Evolutionary conservation across 2,888 invertebrate genomes (phyloP), one percentile per base, ranked within the genome.

Genomic region (Cephus runcator): DNA sequence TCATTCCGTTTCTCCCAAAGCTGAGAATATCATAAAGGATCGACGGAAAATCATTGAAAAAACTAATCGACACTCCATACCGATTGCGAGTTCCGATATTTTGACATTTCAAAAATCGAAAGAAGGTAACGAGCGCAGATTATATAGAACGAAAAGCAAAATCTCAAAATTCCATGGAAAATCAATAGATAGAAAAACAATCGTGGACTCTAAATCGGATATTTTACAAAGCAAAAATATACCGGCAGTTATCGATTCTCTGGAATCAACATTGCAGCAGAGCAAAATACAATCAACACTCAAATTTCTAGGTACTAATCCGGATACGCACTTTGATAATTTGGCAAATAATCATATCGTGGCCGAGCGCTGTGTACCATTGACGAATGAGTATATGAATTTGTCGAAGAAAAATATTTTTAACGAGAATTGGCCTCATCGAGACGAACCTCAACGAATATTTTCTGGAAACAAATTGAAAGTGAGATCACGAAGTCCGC

Each of bases 351-450:
- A 77, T 23, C 76, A 73, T 33, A 69, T 77, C 4, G 73, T 80
- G 15, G 74, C 77, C 33, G 75, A 73, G 40, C 79, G 56, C 33
- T 79, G 76, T 74, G 71, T 35, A 12, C 69, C 73, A 68, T 35
- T 23, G 23, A 71, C 11, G 30, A 76, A 56, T 73, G 69, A 2
- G 9, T 9, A 56, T 56, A 69, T 30, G 56, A 81, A 77, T 75
- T 76, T 15, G 6, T 69, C 23, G 11, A 73, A 73, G 69, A 75
- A 74, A 75, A 69, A 30, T n/a, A 15, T 11, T 73, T 68, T 0
- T 77, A 79, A 12, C 78, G 12, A 73, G 33, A 1, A 69, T 78
- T 2, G 82, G 80, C 11, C 80, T 77, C 33, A 34, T 81, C 12
- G 79, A 79, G 36, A 82, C 23, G 56, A 56, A 23, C 56, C 56